Conservation (phyloP, 2,113 vertebrate species). For the Peucedramus taeniatus region DNA sequence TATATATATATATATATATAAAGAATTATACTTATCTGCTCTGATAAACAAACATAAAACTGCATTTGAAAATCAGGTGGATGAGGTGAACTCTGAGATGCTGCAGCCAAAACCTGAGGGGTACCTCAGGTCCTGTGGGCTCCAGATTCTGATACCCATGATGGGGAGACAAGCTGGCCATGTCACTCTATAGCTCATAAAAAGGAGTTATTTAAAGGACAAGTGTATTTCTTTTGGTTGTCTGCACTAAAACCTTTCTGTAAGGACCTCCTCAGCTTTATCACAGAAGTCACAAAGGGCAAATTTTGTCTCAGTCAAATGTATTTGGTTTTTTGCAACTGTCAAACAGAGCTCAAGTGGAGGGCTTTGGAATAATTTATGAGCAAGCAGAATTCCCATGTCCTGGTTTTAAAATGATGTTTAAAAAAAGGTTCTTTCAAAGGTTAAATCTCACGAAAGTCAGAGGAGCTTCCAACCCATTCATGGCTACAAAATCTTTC, state of each 20-base stretch:
- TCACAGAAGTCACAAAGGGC: background rate
- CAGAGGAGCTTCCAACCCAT: background rate
- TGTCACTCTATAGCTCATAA: rapidly evolving
- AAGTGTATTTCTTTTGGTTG: background rate
- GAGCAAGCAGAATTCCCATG: background rate
- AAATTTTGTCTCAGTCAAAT: background rate
- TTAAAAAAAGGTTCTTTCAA: background rate
- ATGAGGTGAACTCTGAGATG: background rate
- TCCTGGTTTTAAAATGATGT: background rate
- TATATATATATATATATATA: background rate
- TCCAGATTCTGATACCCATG: background rate
- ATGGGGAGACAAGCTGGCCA: background rate
- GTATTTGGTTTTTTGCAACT: background rate
- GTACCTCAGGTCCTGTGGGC: too few species aligned
- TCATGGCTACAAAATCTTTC: background rate
- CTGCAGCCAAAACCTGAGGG: background rate
- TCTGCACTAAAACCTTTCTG: background rate
- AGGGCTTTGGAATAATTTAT: background rate
- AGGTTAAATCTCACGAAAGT: background rate
- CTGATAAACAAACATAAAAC: background rate
- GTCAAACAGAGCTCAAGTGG: background rate
- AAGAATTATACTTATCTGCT: background rate
- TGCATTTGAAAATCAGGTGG: background rate
- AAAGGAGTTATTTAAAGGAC: background rate
- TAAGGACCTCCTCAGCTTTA: background rate